Conservation (phyloP, 2,888 invertebrate species). For the Mesorhabditis belari region DNA sequence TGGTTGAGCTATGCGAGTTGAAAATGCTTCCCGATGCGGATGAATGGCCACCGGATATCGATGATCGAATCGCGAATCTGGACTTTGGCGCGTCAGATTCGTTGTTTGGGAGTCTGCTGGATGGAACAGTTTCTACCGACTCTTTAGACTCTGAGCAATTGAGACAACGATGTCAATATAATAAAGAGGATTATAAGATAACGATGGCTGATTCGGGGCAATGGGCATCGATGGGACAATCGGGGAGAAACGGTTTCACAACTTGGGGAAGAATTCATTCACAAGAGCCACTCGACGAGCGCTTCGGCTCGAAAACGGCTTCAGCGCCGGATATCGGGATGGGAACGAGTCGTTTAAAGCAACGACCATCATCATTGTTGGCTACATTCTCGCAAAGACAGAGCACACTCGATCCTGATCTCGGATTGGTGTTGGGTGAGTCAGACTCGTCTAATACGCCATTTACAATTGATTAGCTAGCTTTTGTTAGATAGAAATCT, state of each 20-base stretch:
- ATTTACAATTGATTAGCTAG: too few species aligned
- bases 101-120: constrained; percentile 11
- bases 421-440: constrained; percentile 14
- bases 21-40: constrained; percentile 28
- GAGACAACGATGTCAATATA: constrained; percentile 27
- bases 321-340: constrained; percentile 24
- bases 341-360: too few species aligned
- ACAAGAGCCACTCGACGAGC: constrained; percentile 26
- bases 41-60: constrained; percentile 47
- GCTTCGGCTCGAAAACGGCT: constrained; percentile 35
- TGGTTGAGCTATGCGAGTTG: constrained; percentile 35
- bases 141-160: constrained; percentile 45
- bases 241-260: constrained; percentile 24
- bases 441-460: too few species aligned
- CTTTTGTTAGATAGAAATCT: too few species aligned
- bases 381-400: not conserved
- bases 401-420: not conserved
- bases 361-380: not conserved
- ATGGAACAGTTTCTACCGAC: constrained; percentile 47
- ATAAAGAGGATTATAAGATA: constrained; percentile 50
- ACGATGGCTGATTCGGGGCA: constrained; percentile 51
- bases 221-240: constrained; percentile 28
- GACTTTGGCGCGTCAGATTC: constrained; percentile 42
- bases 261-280: constrained; percentile 52
- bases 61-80: constrained; percentile 50